These are phyloP conservation scores for Bettongia penicillata DNA, from an alignment of 2,113 vertebrate species.

Conservation along the genomic window DNA sequence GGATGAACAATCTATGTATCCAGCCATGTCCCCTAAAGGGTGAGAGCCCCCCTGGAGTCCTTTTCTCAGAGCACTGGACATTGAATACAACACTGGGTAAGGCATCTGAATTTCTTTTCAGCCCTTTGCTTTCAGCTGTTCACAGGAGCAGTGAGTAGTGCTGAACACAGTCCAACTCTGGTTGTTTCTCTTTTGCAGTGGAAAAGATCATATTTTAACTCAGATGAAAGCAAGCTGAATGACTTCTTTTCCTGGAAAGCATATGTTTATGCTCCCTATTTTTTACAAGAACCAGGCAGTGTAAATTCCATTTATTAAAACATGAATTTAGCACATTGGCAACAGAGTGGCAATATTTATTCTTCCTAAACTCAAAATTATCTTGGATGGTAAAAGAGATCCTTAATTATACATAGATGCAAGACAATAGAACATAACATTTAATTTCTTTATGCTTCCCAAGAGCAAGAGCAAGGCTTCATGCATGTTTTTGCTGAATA, in stretches of 20 bases:
- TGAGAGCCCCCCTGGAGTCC: not conserved
- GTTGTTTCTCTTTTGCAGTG: conserved; percentile 22
- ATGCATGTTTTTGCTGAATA: not conserved
- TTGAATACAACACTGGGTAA: not conserved
- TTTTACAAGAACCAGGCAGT: conserved; percentile 59
- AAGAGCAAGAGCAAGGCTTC: conserved; percentile 24
- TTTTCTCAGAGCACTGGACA: not conserved
- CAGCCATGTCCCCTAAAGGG: not conserved
- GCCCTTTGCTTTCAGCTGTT: conserved; percentile 16
- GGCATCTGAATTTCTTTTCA: not conserved
- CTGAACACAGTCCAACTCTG: conserved; percentile 27
- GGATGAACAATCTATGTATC: not conserved
- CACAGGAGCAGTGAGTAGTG: conserved; percentile 29
- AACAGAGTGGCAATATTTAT: conserved; percentile 49
- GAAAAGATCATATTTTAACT: conserved; percentile 42
- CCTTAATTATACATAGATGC: conserved; percentile 57
- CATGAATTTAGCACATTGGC: conserved; percentile 51
- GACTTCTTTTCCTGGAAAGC: conserved; percentile 61
- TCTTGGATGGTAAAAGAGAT: conserved; percentile 53
- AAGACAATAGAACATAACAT: conserved; percentile 4
- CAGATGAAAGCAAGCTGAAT: conserved; percentile 37
- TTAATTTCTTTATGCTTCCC: not conserved
- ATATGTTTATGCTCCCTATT: conserved; percentile 51
- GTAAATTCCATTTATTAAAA: conserved; percentile 66
- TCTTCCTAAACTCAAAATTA: conserved; percentile 61